Base-by-base conservation (phyloP, 2,888 invertebrate genomes). In the Petrolisthes manimaculis region DNA sequence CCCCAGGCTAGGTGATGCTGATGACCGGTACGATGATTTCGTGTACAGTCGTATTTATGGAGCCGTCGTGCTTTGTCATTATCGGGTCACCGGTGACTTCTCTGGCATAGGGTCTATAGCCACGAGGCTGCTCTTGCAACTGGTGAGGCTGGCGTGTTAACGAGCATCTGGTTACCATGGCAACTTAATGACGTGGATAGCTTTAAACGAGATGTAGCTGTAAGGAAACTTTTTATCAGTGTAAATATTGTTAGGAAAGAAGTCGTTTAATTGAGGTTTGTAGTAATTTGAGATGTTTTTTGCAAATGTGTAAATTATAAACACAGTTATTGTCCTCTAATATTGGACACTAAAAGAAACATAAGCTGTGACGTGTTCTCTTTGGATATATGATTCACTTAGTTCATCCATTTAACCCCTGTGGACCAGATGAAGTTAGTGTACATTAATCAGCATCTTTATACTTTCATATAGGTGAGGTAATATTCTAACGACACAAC, bases 391-490 rank as follows among this genome's bases (percentile, higher is more conserved):
- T 69, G 85, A 53, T 55, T 74, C 53, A 54, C 51, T 74, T 56
- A 67, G 55, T 75, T 84, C 56, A 85, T 85, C 71, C 79, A 71
- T 80, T 69, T 79, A 56, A 74, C 21, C 71, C n/a, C 86, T 55
- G 86, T 81, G 81, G 86, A 82, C 86, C 86, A 86, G 71, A 74
- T 86, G 74, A 81, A 56, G 80, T 81, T 81, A 78, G 55, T 86
- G 80, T 86, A 81, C 81, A 86, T 86, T 86, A 69, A 69, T 86
- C 81, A 81, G 71, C 37, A 37, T 86, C 56, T 86, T 86, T 86
- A 86, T 86, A 86, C 86, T 86, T 86, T 86, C 86, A 81, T 86
- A 86, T 86, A 84, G 24, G 21, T 75, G 83, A 84, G 74, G 21
- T 75, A 61, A 74, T 84, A 54, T 55, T 84, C 6, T 55, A 12